These are phyloP conservation scores for Pelodiscus sinensis DNA, from an alignment of 2,113 vertebrate species.

Conservation along the genomic window DNA sequence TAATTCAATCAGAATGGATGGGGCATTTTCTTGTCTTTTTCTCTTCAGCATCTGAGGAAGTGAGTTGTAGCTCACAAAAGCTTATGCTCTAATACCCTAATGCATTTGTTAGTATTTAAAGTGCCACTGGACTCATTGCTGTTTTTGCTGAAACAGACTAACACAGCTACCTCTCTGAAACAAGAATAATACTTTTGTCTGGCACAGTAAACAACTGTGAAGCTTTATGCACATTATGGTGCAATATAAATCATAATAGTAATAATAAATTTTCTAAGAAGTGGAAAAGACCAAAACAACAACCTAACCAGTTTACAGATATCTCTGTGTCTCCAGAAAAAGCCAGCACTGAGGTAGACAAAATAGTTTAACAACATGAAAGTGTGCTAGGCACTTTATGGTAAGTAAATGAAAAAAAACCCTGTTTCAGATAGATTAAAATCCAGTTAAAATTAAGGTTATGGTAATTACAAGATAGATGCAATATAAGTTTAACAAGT, in stretches of 20 bases:
- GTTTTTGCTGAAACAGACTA: no score
- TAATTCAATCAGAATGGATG: no score
- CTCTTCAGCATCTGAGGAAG: no score
- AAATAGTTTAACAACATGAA: not conserved
- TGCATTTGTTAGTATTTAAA: no score
- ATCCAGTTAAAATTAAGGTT: not conserved
- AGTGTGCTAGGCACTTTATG: fast-evolving
- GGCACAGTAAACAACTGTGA: not conserved
- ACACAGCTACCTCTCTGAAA: no score
- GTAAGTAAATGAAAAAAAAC: not conserved
- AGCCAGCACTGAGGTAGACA: not conserved
- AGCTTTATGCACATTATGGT: not conserved
- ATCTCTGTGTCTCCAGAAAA: not conserved
- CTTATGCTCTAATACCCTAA: no score
- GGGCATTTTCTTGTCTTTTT: no score
- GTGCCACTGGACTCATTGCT: no score
- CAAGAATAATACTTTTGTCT: not conserved
- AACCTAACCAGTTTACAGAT: fast-evolving
- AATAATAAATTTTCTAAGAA: not conserved
- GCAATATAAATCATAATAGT: not conserved
- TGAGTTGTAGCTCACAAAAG: no score
- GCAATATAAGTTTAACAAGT: not conserved
- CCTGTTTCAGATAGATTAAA: not conserved
- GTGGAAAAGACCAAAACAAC: not conserved
- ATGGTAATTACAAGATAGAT: fast-evolving